Evolutionary conservation across 2,888 invertebrate genomes (phyloP), one percentile per base, ranked within the genome.

Genomic region (Calameuta pallipes): DNA sequence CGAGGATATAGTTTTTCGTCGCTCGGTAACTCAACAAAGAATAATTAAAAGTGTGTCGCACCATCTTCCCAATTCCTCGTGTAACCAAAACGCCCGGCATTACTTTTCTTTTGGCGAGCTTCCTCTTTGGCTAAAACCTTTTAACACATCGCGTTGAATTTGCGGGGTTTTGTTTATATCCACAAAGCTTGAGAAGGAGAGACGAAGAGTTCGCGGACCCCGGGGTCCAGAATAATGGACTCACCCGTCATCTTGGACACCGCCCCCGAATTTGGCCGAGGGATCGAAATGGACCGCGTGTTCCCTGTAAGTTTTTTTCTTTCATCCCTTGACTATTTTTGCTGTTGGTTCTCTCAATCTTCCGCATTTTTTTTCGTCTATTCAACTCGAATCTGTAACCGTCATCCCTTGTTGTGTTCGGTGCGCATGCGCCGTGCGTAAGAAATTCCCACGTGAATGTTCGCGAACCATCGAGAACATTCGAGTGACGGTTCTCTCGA

Each of bases 201-300:
- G 80, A 80, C 81, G 80, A 85, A 83, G 80, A 84, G 84, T 81
- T 77, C 82, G 81, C 79, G 76, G 78, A 81, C 83, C 73, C 76
- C 82, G 81, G 79, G 78, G 83, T 86, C 83, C 83, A 83, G 82
- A 88, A 84, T 86, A 84, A 94, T 94, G 94, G 94, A 94, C 91
- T 94, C 94, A 81, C 94, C 94, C 87, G 93, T 94, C 92, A 93
- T 94, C 90, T 88, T 94, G 92, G 94, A 94, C 92, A 93, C 93
- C 88, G 93, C 94, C 85, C 93, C 93, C 86, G 93, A 94, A 90
- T 94, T 94, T 85, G 91, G 90, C 90, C 93, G 92, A 89, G 93
- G 92, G 84, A 92, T 89, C 84, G 89, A 91, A 88, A 85, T 90
- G 89, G 90, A 90, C 84, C 86, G 87, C 83, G 89, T 87, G 82